These are phyloP conservation scores for Drosophila arizonae DNA, from an alignment of 1,140 invertebrate genomes.

Conservation along the genomic window DNA sequence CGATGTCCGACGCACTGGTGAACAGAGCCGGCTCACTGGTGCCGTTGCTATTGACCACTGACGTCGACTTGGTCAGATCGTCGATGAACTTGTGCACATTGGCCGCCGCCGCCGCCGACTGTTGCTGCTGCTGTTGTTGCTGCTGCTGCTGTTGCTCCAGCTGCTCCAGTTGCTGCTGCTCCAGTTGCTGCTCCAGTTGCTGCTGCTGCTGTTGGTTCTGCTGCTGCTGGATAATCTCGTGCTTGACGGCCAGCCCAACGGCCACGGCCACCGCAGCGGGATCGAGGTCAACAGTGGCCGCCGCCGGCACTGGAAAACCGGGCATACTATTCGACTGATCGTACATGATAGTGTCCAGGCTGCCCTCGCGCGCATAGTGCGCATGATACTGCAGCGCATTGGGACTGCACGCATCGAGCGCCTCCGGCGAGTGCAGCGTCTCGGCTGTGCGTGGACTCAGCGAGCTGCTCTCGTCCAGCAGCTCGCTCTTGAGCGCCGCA, in stretches of 20 bases:
- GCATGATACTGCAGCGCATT: conserved; percentile 62
- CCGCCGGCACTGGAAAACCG: conserved; percentile 64
- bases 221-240: conserved; percentile 82
- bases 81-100: conserved; percentile 76
- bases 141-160: conserved; percentile 23
- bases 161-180: conserved; percentile 63
- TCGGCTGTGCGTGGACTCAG: conserved; percentile 84
- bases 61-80: conserved; percentile 73
- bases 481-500: conserved; percentile 87
- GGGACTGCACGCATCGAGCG: conserved; percentile 64
- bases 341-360: conserved; percentile 77
- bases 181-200: conserved; percentile 75
- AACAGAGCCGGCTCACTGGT: conserved; percentile 56
- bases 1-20: conserved; percentile 58
- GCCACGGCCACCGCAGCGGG: conserved; percentile 65
- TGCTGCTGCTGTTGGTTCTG: conserved; percentile 69
- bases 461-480: conserved; percentile 88
- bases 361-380: conserved; percentile 64
- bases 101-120: conserved; percentile 56
- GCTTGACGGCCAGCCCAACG: conserved; percentile 85
- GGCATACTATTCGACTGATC: conserved; percentile 75
- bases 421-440: conserved; percentile 45
- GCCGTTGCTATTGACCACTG: conserved; percentile 66
- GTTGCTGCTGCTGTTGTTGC: conserved; percentile 64
- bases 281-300: conserved; percentile 55